Evolutionary conservation across 2,888 invertebrate genomes (phyloP).

Genomic region (Lasioglossum pauxillum): DNA sequence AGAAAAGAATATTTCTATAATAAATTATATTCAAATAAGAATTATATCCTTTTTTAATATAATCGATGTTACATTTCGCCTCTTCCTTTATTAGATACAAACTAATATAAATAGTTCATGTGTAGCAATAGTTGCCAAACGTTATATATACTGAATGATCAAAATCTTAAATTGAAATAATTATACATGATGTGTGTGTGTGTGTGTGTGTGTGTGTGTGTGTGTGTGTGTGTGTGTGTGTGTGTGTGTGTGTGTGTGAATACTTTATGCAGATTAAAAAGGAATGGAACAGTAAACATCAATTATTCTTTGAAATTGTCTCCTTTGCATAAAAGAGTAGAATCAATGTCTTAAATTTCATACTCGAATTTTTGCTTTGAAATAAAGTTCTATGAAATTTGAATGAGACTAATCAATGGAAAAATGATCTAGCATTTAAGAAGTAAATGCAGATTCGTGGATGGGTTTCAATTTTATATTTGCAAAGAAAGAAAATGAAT

Average conservation of each 20-base stretch:
- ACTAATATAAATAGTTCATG: constrained; percentile 31
- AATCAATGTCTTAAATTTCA: neutral
- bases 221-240: neutral
- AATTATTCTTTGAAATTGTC: constrained; percentile 3
- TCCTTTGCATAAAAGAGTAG: neutral
- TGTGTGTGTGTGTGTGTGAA: neutral
- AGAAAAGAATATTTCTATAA: constrained; percentile 13
- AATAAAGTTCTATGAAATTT: neutral
- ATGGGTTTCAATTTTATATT: neutral
- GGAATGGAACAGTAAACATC: constrained; percentile 8
- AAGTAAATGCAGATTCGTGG: neutral
- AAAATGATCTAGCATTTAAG: constrained; percentile 2
- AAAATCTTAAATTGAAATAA: constrained; percentile 27
- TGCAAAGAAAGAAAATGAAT: neutral
- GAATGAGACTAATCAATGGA: neutral
- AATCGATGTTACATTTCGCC: constrained; percentile 27
- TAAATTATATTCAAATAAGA: constrained; percentile 22
- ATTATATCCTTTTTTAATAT: constrained; percentile 38
- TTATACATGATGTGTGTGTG: neutral
- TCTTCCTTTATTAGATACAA: constrained; percentile 17
- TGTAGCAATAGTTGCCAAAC: constrained; percentile 1
- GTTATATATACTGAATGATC: constrained; percentile 27
- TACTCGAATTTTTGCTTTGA: neutral
- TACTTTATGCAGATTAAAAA: neutral
- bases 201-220: neutral